Evolutionary conservation across 2,797 vertebrate genomes (phyloP), one percentile per base, ranked within the genome.

Genomic region (Bradypodion ventrale): DNA sequence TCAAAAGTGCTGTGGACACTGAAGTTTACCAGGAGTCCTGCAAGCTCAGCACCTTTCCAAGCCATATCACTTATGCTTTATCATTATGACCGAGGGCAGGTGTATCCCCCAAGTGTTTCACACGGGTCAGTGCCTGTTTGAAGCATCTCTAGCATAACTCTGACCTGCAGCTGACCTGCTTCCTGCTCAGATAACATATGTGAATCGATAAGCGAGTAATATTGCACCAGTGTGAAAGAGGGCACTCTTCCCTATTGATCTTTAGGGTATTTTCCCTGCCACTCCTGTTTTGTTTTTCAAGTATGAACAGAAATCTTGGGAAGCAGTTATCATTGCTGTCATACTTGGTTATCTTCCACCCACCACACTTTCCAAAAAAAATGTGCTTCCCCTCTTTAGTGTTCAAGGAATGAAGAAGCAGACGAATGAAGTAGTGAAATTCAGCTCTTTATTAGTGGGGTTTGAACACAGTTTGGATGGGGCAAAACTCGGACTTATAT

Each of bases 161-260:
- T 81, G 73, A 84, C 83, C 83, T 84, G 68, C 83, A 65, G n/a
- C 69, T 84, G 83, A 81, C 78, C 84, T 81, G 78, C 49, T 76
- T 52, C 42, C 79, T 85, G 84, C 52, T 73, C 25, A 8, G 66
- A 85, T 85, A 85, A 81, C 73, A 16, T 69, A 77, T 62, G 32
- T 81, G 74, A 81, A 85, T 85, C 84, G 81, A 81, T 85, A 85
- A 75, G 65, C 23, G 81, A 62, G 15, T 69, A 76, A 81, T 70
- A 76, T 42, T 70, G 49, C 63, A 70, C 27, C 29, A 52, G 65
- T 81, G 65, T 81, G 84, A 81, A 76, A 80, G 52, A 68, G 42
- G 66, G 63, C 49, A 29, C 49, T 15, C 59, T 76, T 68, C 2
- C 65, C 32, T 65, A 81, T 42, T 85, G 69, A 60, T 15, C 12